These are phyloP conservation scores for Dascyllus trimaculatus DNA, from an alignment of 2,113 vertebrate genomes.

Conservation along the genomic window DNA sequence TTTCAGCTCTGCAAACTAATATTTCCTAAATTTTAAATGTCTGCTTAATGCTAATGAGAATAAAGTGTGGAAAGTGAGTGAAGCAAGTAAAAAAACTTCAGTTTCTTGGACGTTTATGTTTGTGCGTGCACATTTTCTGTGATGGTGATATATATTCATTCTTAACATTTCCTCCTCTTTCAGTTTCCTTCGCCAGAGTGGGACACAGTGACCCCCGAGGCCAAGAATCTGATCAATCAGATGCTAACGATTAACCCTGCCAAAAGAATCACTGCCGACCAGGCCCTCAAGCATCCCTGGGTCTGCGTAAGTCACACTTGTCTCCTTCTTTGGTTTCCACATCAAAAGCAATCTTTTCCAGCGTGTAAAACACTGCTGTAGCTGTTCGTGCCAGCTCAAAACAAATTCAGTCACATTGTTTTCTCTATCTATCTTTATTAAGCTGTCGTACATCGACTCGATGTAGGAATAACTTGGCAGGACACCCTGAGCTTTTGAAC, in stretches of 20 bases:
- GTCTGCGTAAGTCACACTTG: constrained; percentile 93
- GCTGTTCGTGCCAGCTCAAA: not conserved
- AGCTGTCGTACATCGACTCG: not conserved
- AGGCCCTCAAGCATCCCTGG: constrained; percentile 99
- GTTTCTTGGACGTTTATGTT: too few species aligned
- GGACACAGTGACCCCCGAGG: constrained; percentile 99
- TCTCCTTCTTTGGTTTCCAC: not conserved
- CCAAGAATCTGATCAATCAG: constrained; percentile 99
- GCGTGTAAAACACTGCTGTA: not conserved
- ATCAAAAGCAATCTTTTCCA: not conserved
- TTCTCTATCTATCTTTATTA: not conserved
- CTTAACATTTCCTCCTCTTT: not conserved
- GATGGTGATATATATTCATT: not conserved
- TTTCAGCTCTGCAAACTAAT: too few species aligned
- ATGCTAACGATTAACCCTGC: constrained; percentile 99
- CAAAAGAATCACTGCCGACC: constrained; percentile 97
- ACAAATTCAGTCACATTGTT: constrained; percentile 1
- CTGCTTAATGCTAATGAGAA: too few species aligned
- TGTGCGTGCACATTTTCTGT: not conserved
- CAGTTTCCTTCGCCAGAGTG: constrained; percentile 99
- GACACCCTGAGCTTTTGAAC: not conserved
- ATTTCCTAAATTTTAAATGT: too few species aligned
- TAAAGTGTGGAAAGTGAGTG: too few species aligned
- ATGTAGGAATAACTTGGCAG: not conserved
- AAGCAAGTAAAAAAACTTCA: too few species aligned